Evolutionary conservation across 2,113 vertebrate genomes (phyloP).

Genomic region (Bubo bubo): DNA sequence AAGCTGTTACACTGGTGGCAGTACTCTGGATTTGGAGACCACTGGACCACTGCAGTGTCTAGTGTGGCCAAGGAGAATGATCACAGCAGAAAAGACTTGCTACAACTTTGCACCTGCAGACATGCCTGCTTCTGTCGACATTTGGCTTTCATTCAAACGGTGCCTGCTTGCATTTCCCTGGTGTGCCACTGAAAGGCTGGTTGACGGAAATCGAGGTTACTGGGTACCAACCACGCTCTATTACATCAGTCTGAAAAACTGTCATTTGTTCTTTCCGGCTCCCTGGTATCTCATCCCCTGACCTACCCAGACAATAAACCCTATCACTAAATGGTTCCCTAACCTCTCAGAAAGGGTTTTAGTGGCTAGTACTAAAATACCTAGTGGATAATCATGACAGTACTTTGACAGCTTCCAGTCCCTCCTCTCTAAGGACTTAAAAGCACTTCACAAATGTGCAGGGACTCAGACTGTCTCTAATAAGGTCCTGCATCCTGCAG

Average conservation of each 20-base stretch:
- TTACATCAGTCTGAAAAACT: background rate
- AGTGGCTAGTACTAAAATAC: background rate
- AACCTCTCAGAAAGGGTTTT: background rate
- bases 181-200: background rate
- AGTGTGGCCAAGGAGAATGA: background rate
- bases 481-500: background rate
- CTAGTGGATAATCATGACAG: background rate
- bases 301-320: background rate
- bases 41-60: background rate
- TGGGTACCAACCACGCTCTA: background rate
- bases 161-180: background rate
- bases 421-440: background rate
- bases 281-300: background rate
- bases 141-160: background rate
- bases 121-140: background rate
- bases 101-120: background rate
- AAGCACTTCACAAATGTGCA: background rate
- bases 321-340: background rate
- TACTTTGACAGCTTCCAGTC: background rate
- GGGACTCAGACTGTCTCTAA: background rate
- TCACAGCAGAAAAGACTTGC: background rate
- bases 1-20: background rate
- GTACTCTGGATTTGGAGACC: background rate
- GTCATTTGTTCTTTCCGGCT: background rate
- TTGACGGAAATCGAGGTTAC: background rate